phyloP scores from a whole-genome alignment of 2,113 vertebrate species.

The Perca schrenkii region DNA sequence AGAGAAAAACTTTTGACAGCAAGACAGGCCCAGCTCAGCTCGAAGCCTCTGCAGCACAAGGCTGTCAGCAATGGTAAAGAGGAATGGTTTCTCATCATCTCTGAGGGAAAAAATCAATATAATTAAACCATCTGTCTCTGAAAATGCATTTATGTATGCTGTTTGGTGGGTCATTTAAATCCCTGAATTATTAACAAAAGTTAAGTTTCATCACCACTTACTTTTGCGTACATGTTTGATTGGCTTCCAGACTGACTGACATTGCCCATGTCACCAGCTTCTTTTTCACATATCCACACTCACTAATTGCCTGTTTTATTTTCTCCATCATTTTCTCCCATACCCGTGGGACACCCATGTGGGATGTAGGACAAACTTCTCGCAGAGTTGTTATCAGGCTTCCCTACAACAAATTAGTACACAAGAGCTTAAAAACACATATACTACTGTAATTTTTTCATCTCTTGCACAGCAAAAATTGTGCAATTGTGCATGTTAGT shows the following conservation, averaged over 20 bases:
- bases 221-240: slow-evolving; percentile 83
- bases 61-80: slow-evolving; percentile 85
- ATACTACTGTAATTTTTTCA: not conserved
- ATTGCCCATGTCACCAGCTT: slow-evolving; percentile 91
- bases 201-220: slow-evolving; percentile 51
- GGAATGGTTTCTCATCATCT: slow-evolving; percentile 86
- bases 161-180: not conserved
- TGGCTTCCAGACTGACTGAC: slow-evolving; percentile 87
- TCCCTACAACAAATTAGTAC: slow-evolving; percentile 70
- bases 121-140: not conserved
- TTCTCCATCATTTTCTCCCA: slow-evolving; percentile 97
- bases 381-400: slow-evolving; percentile 86
- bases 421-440: not conserved
- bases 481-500: not conserved
- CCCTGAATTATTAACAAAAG: not conserved
- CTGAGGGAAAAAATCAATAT: slow-evolving; percentile 40
- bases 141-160: not conserved
- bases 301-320: slow-evolving; percentile 86
- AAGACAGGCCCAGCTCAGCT: slow-evolving; percentile 85
- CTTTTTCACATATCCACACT: slow-evolving; percentile 87
- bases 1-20: slow-evolving; percentile 88
- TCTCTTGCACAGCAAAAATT: not conserved
- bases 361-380: slow-evolving; percentile 89
- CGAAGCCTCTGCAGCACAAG: slow-evolving; percentile 89
- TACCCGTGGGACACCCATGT: slow-evolving; percentile 91